Base-by-base conservation (phyloP, 2,888 invertebrate genomes). In the Cyrtodaria siliqua region DNA sequence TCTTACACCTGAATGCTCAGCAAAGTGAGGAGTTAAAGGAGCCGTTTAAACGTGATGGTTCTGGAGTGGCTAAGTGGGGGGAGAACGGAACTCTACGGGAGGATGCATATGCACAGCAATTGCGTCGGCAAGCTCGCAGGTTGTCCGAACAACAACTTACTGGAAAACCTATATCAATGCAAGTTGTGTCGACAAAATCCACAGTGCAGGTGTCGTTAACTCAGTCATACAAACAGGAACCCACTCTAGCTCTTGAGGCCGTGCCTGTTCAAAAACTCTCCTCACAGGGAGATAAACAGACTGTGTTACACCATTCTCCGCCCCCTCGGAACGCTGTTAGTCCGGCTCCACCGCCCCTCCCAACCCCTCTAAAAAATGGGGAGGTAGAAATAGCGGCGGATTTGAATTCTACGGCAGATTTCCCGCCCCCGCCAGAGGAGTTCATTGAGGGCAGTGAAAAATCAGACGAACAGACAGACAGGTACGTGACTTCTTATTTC, bases 111-210 rank as follows among this genome's bases (percentile, higher is more conserved):
- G 87, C 87, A 2, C 86, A 86, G 33, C 85, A 87, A 73, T 69
- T 90, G 18, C 84, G 90, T 6, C 85, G 80, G 47, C 91, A 82
- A 89, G 92, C 82, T 83, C 92, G 69, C 90, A 92, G 77, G 86
- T 93, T 83, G 87, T 92, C 86, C 84, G 84, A 88, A 42, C 88
- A 87, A 26, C 85, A 82, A 40, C 77, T 73, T 44, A n/a, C n/a
- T n/a, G n/a, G n/a, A n/a, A 73, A 78, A 60, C 73, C 85, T 26
- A 73, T 70, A 14, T 53, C 81, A 27, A 86, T 86, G 86, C 76
- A 73, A 62, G 78, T 84, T n/a, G 75, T 83, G 27, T 74, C 84
- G 23, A 81, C 84, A 12, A 82, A 82, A 47, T 67, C 81, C 12
- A 70, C 74, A 29, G 75, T 83, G 50, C 80, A 83, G 20, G 70